Conservation (phyloP, 2,113 vertebrate species). For the Recurvirostra avosetta region DNA sequence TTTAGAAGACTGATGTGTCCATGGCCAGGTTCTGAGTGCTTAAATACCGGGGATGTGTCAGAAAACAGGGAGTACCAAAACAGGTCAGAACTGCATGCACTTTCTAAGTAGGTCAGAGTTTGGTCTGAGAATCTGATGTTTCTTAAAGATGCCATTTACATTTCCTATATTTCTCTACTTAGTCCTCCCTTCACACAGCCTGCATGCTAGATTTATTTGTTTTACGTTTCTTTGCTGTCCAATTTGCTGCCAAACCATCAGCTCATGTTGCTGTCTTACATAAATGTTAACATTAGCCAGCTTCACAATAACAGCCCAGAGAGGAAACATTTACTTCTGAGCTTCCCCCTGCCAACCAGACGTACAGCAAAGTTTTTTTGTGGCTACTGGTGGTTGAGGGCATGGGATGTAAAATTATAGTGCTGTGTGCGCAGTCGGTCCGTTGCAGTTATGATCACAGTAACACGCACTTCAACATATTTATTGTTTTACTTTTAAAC, state of each 20-base stretch:
- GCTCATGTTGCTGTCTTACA: neutral
- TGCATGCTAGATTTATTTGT: neutral
- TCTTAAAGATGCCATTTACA: neutral
- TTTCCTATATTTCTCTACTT: neutral
- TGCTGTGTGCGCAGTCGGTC: neutral
- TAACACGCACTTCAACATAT: neutral
- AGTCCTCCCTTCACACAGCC: neutral
- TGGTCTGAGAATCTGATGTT: neutral
- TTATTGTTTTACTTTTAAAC: neutral
- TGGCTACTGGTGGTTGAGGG: neutral
- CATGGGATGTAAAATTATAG: neutral
- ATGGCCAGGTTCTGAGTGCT: neutral
- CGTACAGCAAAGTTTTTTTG: neutral
- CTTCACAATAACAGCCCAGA: slow-evolving; percentile 12
- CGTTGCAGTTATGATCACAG: neutral
- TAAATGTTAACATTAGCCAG: slow-evolving; percentile 44
- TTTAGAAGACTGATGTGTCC: neutral
- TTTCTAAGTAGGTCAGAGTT: neutral
- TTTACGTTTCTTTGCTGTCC: slow-evolving; percentile 29
- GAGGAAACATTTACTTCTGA: slow-evolving; percentile 47
- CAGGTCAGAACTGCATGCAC: neutral
- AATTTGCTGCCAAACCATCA: slow-evolving; percentile 28
- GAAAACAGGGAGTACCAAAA: neutral
- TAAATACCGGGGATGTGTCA: neutral
- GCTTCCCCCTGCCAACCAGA: slow-evolving; percentile 21